Base-by-base conservation (phyloP, 2,797 vertebrate species). In the Catharus ustulatus region DNA sequence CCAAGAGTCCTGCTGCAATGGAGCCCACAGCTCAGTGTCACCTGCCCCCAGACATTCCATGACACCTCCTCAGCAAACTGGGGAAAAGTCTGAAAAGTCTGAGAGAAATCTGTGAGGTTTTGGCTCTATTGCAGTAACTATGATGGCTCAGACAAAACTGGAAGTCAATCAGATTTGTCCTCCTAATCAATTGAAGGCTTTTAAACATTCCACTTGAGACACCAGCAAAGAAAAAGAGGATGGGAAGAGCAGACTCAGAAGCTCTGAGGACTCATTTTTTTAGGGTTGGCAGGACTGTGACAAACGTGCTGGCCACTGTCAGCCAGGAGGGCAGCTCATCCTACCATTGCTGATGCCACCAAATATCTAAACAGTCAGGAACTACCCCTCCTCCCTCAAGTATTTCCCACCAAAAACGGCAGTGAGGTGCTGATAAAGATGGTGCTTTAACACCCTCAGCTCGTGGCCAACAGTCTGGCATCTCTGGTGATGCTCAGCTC, bases 381-480 rank as follows among this genome's bases (percentile, higher is more conserved):
- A n/a, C 52, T 22, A 19, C 6, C 24, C 22, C 20, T 80, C 38
- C 55, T 88, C 55, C 54, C 32, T 69, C 6, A 1, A 68, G 49
- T 17, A 58, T 62, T 93, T 74, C 78, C 72, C 66, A 75, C 55
- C 43, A 68, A 27, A 90, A 95, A 48, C 7, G 59, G 61, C 77
- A 93, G 36, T n/a, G 74, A 79, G 49, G 36, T 64, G 64, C 77
- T 87, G 67, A 62, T 61, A 81, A 67, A 76, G 85, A 63, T 2
- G 5, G 61, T 79, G 82, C 84, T 94, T 86, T 74, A 84, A 71
- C 91, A 80, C 90, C 48, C 80, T 63, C 63, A 64, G 84, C 85
- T 73, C 72, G 51, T 92, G 93, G 93, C 87, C 91, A 91, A 49
- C 92, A 92, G 91, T 88, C 89, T 95, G 89, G 93, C 91, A 93